Evolutionary conservation across 2,888 invertebrate genomes (phyloP).

Genomic region (Germaria angustata): DNA sequence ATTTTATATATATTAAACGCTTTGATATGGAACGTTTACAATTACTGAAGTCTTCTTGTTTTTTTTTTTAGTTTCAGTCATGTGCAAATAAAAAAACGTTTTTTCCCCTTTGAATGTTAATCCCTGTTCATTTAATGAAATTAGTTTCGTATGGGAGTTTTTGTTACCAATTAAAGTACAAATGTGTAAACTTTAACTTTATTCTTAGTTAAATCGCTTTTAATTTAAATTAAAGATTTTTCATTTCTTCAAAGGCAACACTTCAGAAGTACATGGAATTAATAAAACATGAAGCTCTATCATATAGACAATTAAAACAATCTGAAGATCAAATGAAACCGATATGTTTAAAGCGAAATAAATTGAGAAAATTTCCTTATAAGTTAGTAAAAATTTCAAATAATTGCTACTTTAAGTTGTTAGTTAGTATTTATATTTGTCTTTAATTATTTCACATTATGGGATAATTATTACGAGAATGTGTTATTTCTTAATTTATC

Average conservation of each 20-base stretch:
- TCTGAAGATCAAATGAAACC: conserved; percentile 58
- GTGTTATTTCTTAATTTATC: not conserved
- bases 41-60: not conserved
- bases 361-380: conserved; percentile 17
- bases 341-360: conserved; percentile 17
- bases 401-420: no score
- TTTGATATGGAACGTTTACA: conserved; percentile 24
- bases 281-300: conserved; percentile 42
- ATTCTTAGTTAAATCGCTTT: conserved; percentile 29
- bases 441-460: no score
- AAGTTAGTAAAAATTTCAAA: no score
- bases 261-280: not conserved
- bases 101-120: conserved; percentile 21
- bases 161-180: conserved; percentile 61
- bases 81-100: not conserved
- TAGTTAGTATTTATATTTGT: no score
- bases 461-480: no score
- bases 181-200: conserved; percentile 54
- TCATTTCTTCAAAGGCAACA: not conserved
- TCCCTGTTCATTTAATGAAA: conserved; percentile 4
- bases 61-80: conserved; percentile 23
- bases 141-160: conserved; percentile 18
- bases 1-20: conserved; percentile 20
- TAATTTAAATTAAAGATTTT: conserved; percentile 41
- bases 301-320: conserved; percentile 55